Percentiles rank a stretch among this genome's conserved stretches.
These are phyloP conservation scores for Andrena dorsata DNA, from an alignment of 2,888 invertebrate species.

Conservation along the genomic window DNA sequence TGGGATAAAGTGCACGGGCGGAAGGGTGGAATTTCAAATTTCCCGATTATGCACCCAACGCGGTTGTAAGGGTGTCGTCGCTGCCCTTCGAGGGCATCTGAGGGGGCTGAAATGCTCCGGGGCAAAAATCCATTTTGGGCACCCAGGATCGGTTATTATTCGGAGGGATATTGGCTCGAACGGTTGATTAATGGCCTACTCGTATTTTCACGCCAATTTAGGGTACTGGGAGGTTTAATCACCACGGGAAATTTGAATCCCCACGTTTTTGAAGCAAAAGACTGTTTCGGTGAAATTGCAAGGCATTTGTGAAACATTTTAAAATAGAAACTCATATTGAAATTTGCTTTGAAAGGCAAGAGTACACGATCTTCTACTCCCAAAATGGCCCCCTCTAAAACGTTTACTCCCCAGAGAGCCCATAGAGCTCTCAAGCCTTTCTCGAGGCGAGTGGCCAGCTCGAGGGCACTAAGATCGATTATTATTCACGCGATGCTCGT, in stretches of 20 bases:
- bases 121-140: slow-evolving; percentile 63
- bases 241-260: slow-evolving; percentile 4
- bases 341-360: no score
- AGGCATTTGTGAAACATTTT: neutral
- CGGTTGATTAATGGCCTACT: slow-evolving; percentile 61
- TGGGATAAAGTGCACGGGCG: slow-evolving; percentile 23
- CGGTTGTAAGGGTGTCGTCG: slow-evolving; percentile 50
- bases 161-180: slow-evolving; percentile 51
- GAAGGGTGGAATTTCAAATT: slow-evolving; percentile 45
- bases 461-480: slow-evolving; percentile 45
- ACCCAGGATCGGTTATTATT: slow-evolving; percentile 61
- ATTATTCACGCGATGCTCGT: slow-evolving; percentile 56
- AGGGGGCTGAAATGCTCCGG: slow-evolving; percentile 26
- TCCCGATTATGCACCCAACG: slow-evolving; percentile 60
- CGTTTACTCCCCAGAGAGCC: neutral
- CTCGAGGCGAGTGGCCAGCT: slow-evolving; percentile 6
- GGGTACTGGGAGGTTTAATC: slow-evolving; percentile 17
- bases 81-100: slow-evolving; percentile 23
- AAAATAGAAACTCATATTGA: neutral
- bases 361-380: neutral
- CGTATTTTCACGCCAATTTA: slow-evolving; percentile 49
- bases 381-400: neutral
- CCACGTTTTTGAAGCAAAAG: no score
- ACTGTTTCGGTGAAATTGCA: no score
- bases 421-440: neutral